These are phyloP conservation scores for Drosophila sproati DNA, from an alignment of 1,140 invertebrate species.

Conservation along the genomic window DNA sequence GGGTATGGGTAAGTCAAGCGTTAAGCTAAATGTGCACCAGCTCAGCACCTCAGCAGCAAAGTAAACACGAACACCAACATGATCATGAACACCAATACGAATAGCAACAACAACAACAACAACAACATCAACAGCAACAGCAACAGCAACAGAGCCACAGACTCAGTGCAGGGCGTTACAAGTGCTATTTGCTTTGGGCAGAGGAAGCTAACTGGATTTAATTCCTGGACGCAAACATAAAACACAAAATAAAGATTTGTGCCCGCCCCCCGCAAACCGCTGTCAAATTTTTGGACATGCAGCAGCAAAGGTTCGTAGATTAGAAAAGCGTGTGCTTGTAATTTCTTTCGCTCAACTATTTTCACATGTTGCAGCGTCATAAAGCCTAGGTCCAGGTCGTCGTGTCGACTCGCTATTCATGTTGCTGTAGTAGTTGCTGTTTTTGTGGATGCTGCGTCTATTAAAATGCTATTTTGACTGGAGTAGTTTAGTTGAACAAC, in stretches of 20 bases:
- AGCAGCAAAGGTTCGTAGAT: conserved; percentile 78
- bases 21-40: conserved; percentile 42
- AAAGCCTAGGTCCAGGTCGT: conserved; percentile 61
- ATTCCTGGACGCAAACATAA: conserved; percentile 54
- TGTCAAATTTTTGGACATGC: conserved; percentile 77
- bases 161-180: conserved; percentile 45
- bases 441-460: conserved; percentile 63
- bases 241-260: conserved; percentile 67
- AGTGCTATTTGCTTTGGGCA: conserved; percentile 52
- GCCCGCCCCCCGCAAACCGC: conserved; percentile 33
- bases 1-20: conserved; percentile 39
- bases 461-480: conserved; percentile 83
- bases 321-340: conserved; percentile 81
- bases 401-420: conserved; percentile 55
- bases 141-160: conserved; percentile 29
- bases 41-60: conserved; percentile 38
- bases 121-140: conserved; percentile 32
- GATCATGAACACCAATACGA: conserved; percentile 41
- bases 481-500: conserved; percentile 76
- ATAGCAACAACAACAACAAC: conserved; percentile 41
- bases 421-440: conserved; percentile 31
- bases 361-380: conserved; percentile 75
- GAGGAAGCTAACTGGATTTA: conserved; percentile 65
- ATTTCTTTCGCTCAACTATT: conserved; percentile 67
- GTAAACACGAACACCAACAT: conserved; percentile 62